phyloP scores from a whole-genome alignment of 1,140 invertebrate species.

The Belonocnema kinseyi region DNA sequence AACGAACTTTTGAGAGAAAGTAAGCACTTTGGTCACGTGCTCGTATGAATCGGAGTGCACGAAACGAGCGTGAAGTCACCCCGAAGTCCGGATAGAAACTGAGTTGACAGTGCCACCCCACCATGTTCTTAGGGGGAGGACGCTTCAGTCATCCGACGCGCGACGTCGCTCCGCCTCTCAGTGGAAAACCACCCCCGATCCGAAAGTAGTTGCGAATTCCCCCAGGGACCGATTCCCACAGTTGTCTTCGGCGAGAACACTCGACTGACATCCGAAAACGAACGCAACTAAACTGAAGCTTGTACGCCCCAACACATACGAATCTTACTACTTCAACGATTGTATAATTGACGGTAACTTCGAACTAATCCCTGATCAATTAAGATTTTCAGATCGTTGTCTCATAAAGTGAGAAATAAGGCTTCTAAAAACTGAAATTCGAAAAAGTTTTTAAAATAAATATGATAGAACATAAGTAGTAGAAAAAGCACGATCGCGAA shows the following conservation, averaged over 20 bases:
- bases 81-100: constrained; percentile 67
- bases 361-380: too few species aligned
- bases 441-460: too few species aligned
- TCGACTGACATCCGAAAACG: constrained; percentile 39
- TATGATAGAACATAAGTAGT: too few species aligned
- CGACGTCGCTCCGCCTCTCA: constrained; percentile 70
- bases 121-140: constrained; percentile 58
- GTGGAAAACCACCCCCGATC: constrained; percentile 57
- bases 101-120: constrained; percentile 62
- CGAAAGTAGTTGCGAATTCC: constrained; percentile 39
- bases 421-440: too few species aligned
- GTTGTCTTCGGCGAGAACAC: constrained; percentile 35
- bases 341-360: too few species aligned
- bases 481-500: too few species aligned
- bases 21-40: constrained; percentile 30
- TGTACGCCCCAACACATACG: background rate
- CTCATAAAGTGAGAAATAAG: too few species aligned
- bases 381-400: too few species aligned
- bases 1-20: background rate
- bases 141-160: constrained; percentile 60
- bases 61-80: constrained; percentile 49
- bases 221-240: constrained; percentile 36
- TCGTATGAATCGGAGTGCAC: constrained; percentile 5
- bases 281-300: constrained; percentile 31
- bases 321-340: background rate